A percentile compares a stretch with the other conserved stretches of the same genome.
phyloP scores from a whole-genome alignment of 2,113 vertebrate genomes.

The Tringa solitaria region DNA sequence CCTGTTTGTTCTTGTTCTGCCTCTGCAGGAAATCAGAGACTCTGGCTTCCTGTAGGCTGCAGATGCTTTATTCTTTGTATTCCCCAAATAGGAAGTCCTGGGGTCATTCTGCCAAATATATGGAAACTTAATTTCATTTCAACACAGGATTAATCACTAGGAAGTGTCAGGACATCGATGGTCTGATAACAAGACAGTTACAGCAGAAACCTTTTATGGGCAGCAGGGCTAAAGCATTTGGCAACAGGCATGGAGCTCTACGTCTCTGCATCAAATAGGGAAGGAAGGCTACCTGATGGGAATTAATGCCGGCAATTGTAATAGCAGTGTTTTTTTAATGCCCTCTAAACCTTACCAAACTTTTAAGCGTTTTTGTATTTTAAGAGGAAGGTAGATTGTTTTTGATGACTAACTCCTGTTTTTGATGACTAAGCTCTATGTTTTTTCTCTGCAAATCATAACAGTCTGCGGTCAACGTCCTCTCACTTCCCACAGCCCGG shows the following conservation, averaged over 20 bases:
- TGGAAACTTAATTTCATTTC: slow-evolving; percentile 58
- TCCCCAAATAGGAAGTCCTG: slow-evolving; percentile 68
- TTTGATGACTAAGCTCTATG: slow-evolving; percentile 58
- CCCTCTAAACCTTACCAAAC: background rate
- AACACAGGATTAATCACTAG: slow-evolving; percentile 40
- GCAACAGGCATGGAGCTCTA: background rate
- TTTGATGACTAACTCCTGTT: slow-evolving; percentile 52
- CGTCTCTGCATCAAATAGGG: background rate
- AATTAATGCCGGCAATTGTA: slow-evolving; percentile 31
- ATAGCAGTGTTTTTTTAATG: background rate
- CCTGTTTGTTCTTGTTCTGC: slow-evolving; percentile 60
- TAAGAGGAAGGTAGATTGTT: slow-evolving; percentile 35
- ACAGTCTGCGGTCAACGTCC: background rate
- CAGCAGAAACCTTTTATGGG: slow-evolving; percentile 60
- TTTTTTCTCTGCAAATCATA: slow-evolving; percentile 9
- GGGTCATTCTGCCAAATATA: slow-evolving; percentile 35
- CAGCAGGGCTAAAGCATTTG: slow-evolving; percentile 26
- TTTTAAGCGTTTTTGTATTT: slow-evolving; percentile 15
- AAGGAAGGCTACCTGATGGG: slow-evolving; percentile 59
- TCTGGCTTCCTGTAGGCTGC: slow-evolving; percentile 66
- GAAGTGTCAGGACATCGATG: slow-evolving; percentile 54
- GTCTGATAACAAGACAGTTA: slow-evolving; percentile 42
- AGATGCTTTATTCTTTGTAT: slow-evolving; percentile 55
- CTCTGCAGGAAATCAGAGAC: slow-evolving; percentile 69
- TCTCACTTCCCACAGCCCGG: background rate